phyloP scores from a whole-genome alignment of 1,140 invertebrate genomes.

The Myzus persicae region DNA sequence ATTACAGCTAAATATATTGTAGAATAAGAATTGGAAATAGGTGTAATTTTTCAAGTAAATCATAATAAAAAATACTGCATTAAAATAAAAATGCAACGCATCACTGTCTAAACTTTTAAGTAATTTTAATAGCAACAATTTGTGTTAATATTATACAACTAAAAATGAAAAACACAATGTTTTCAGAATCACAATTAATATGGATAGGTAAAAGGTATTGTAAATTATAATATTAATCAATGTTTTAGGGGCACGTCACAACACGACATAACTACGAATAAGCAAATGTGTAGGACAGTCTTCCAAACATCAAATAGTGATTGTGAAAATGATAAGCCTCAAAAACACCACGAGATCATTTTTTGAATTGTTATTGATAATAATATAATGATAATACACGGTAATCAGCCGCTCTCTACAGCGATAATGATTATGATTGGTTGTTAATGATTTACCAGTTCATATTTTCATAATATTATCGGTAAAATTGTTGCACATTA shows the following conservation, averaged over 20 bases:
- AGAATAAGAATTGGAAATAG: background rate
- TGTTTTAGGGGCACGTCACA: constrained; percentile 9
- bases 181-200: background rate
- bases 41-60: background rate
- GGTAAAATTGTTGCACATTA: background rate
- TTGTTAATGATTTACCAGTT: background rate
- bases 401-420: background rate
- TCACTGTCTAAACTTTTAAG: background rate
- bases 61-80: background rate
- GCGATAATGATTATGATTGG: background rate
- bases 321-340: background rate
- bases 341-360: constrained; percentile 21
- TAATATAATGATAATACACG: background rate
- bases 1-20: background rate
- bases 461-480: constrained; percentile 10
- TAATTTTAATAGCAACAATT: background rate
- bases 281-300: background rate
- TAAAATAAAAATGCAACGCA: background rate
- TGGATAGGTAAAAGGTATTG: background rate
- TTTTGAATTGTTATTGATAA: background rate
- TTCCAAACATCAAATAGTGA: background rate
- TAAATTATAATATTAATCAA: background rate
- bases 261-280: background rate
- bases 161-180: background rate
- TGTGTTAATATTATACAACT: background rate